A percentile compares a stretch with the other conserved stretches of the same genome.
Evolutionary conservation across 2,113 vertebrate genomes (phyloP).

Genomic region (Oenanthe oenanthe): DNA sequence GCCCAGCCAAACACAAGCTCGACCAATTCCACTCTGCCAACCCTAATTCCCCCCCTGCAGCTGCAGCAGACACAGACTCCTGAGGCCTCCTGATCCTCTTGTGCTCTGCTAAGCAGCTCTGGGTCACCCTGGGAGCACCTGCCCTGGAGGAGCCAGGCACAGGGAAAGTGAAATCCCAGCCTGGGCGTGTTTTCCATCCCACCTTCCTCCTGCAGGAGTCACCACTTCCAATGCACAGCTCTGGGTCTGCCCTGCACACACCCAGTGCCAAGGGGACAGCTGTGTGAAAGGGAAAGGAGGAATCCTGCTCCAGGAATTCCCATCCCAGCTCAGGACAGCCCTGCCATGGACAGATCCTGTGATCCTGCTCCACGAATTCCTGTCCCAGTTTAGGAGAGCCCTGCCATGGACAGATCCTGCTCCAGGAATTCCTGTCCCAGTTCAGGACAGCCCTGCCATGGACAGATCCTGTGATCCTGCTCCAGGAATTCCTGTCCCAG

Average conservation of each 20-base stretch:
- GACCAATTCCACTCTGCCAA: neutral
- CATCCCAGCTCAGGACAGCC: too few relatives aligned
- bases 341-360: too few relatives aligned
- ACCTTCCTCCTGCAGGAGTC: neutral
- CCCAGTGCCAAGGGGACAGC: neutral
- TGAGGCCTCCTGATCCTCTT: neutral
- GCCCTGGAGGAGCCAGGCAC: neutral
- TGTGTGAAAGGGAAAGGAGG: fast-evolving
- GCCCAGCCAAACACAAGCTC: neutral
- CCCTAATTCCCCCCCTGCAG: constrained; percentile 28
- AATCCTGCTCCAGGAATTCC: neutral
- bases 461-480: neutral
- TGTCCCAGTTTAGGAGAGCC: too few relatives aligned
- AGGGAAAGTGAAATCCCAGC: constrained; percentile 26
- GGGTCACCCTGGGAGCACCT: neutral
- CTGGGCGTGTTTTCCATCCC: neutral
- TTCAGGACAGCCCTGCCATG: neutral
- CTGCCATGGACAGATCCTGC: neutral
- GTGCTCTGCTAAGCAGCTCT: constrained; percentile 16
- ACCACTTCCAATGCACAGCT: neutral
- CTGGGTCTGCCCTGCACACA: neutral
- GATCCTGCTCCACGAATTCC: too few relatives aligned
- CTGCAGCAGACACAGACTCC: neutral
- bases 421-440: neutral
- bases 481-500: neutral